Evolutionary conservation across 2,797 vertebrate species (phyloP), one percentile per base, ranked within the genome.

Genomic region (Australoheros facetus): DNA sequence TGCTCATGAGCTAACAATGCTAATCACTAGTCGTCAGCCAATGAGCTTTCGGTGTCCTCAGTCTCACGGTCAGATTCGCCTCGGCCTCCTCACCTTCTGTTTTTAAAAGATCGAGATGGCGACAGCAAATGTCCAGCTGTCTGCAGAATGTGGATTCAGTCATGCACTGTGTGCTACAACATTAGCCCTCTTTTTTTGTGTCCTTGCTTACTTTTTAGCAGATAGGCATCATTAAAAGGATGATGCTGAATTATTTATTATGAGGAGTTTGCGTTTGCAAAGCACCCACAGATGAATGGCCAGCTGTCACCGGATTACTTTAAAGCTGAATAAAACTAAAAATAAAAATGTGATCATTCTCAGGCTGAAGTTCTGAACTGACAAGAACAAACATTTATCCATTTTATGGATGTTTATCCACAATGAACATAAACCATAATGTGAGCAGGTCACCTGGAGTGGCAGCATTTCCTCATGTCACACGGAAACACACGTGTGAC

Each of bases 181-280:
- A 39, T 60, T 60, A 37, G 5, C 58, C 58, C 59, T 3, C 14
- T 19, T 17, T 51, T 19, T 48, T 13, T 54, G 0, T 37, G 32
- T 34, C 19, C 19, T 53, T n/a, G 8, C n/a, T 54, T 6, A 0
- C 16, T 13, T 16, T n/a, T 28, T 13, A 30, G 42, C 42, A 69
- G 23, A 48, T 1, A 66, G 42, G 3, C 42, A n/a, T 26, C 2
- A 3, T 51, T 51, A 51, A 8, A 69, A 26, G 26, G 26, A 51
- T 3, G 12, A 13, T 0, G 42, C 3, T 51, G 64, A 51, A 8
- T 13, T 28, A n/a, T 51, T 0, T 51, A 69, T 0, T 30, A 66
- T 30, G 30, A 69, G 62, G 23, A 51, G 26, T 30, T 51, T 45
- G 26, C 30, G 26, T 69, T 51, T 69, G 64, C 0, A n/a, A 30